Conservation (phyloP, 2,113 vertebrate species). For the Phoenicopterus ruber region DNA sequence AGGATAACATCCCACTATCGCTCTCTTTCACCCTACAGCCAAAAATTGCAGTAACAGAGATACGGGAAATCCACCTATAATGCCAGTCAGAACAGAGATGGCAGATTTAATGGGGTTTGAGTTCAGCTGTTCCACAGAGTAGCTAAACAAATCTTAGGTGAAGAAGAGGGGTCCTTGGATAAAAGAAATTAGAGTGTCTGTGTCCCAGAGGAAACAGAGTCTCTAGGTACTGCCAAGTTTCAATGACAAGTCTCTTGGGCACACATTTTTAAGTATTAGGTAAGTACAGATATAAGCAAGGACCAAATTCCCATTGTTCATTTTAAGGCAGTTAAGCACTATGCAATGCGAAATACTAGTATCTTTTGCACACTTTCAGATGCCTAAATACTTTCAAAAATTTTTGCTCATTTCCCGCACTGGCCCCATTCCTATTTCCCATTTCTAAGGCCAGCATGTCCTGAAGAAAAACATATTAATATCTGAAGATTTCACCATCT, state of each 20-base stretch:
- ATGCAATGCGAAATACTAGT: not conserved
- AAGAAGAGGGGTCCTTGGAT: not conserved
- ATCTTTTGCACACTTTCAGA: not conserved
- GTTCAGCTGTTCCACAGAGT: not conserved
- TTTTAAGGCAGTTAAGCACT: not conserved
- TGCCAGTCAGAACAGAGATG: not conserved
- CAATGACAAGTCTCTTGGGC: not conserved
- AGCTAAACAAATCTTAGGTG: not conserved
- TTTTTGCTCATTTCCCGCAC: not conserved
- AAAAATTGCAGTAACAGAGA: not conserved
- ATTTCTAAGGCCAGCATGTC: not conserved
- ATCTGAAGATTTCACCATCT: not conserved
- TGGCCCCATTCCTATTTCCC: not conserved
- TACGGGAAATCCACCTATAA: not conserved
- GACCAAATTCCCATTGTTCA: not conserved
- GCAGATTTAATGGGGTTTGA: not conserved
- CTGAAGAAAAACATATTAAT: not conserved
- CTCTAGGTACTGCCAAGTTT: not conserved
- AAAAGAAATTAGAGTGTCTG: not conserved
- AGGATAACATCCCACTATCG: not conserved
- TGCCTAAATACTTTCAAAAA: too few species aligned
- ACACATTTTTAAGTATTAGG: not conserved
- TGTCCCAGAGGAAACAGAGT: not conserved
- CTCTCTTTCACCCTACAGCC: not conserved
- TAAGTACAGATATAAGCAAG: accelerated